These are phyloP conservation scores for Embidobia sp. DNA, from an alignment of 2,888 invertebrate species.

Conservation along the genomic window DNA sequence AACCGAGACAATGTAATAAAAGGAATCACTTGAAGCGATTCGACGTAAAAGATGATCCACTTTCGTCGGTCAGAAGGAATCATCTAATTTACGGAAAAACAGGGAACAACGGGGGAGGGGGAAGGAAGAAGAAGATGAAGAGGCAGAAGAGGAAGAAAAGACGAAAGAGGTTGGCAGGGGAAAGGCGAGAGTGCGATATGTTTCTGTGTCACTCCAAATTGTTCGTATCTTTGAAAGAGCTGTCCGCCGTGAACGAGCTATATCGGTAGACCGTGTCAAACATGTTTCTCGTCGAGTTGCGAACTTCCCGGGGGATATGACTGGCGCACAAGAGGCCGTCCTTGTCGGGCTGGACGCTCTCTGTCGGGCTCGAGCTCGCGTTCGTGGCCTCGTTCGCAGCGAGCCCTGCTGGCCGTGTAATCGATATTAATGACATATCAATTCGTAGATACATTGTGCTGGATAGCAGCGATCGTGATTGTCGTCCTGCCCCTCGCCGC, in stretches of 20 bases:
- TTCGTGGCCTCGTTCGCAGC: constrained; percentile 68
- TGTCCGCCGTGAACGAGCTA: constrained; percentile 59
- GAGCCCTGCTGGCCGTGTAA: constrained; percentile 68
- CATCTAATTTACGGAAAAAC: constrained; percentile 28
- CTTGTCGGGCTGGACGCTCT: constrained; percentile 31
- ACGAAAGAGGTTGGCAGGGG: neutral
- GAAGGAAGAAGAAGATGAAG: neutral
- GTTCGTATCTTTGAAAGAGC: constrained; percentile 64
- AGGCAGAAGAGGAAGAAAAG: too few species aligned
- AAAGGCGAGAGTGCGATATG: constrained; percentile 42
- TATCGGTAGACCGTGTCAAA: constrained; percentile 64
- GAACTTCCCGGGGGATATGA: constrained; percentile 63
- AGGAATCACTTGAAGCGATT: constrained; percentile 1
- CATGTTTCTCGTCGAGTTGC: constrained; percentile 65
- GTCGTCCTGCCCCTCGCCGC: constrained; percentile 18
- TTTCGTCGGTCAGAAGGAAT: constrained; percentile 12
- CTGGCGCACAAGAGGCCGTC: constrained; percentile 41
- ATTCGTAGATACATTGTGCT: constrained; percentile 75
- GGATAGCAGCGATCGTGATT: constrained; percentile 72
- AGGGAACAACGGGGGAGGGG: constrained; percentile 2
- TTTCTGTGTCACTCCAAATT: constrained; percentile 61
- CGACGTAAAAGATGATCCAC: constrained; percentile 3
- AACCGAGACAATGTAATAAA: neutral
- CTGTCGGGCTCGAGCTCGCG: constrained; percentile 29
- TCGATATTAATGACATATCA: constrained; percentile 78